Evolutionary conservation across 1,140 invertebrate genomes (phyloP), one percentile per base, ranked within the genome.

Genomic region (Agrypnia vestita): DNA sequence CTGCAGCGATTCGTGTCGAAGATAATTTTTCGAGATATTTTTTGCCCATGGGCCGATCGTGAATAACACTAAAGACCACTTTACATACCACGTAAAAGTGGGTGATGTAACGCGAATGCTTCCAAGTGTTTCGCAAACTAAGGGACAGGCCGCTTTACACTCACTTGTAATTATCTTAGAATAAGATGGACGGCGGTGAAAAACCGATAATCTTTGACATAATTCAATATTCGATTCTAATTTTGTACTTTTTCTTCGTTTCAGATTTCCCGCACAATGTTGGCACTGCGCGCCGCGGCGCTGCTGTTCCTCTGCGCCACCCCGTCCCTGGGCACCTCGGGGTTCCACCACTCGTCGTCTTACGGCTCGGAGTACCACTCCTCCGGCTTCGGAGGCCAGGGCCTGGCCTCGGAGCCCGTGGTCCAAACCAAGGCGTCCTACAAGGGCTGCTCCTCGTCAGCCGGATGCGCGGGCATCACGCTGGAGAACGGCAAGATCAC

Each of bases 391-490:
- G 71, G 49, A 1, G 76, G 21, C 10, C 44, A 49, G 6, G 73
- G 76, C 25, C 59, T 49, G 11, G 53, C 44, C 15, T 59, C 71
- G 53, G 78, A 62, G 25, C 81, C 84, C 4, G 86, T 88, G 76
- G 85, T 90, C 7, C 88, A 90, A 79, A 87, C 86, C 0, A 87
- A 89, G 49, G 84, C 88, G 46, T 86, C 86, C 0, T 88, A 86
- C 76, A 86, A 89, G 84, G 86, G 86, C 6, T 90, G 89, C 77
- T 86, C 88, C 1, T 81, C 84, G 4, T 86, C 87, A 1, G 88
- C 87, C 81, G 89, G 89, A 3, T 90, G 89, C 73, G 89, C 87
- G 35, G 88, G 89, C 1, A 62, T 90, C 8, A 88, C 89, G 76
- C 77, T 89, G 0, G 88, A 89, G 83, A 88, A 90, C 49, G 89